Percentiles rank a stretch among this genome's conserved stretches.
Conservation (phyloP, 2,797 vertebrate genomes). For the Eidolon dupreanum region DNA sequence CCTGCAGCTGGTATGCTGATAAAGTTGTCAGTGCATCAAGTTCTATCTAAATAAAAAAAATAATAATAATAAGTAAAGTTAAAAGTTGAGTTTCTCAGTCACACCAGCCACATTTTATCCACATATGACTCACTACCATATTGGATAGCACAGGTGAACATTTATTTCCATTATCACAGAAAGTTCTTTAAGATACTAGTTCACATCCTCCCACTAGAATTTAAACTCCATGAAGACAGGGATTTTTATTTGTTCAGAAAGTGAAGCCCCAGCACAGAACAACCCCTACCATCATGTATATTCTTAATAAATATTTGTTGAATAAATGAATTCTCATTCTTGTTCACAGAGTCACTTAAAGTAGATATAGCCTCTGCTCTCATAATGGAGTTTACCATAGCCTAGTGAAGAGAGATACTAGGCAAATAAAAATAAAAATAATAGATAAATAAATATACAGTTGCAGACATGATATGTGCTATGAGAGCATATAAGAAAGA, state of each 20-base stretch:
- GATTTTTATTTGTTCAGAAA: not conserved
- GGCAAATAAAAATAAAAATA: not conserved
- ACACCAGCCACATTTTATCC: not conserved
- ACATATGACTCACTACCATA: not conserved
- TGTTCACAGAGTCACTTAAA: not conserved
- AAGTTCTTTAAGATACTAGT: not conserved
- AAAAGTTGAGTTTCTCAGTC: not conserved
- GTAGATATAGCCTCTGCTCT: not conserved
- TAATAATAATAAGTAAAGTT: not conserved
- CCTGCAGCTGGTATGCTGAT: slow-evolving; percentile 22
- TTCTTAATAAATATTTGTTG: not conserved
- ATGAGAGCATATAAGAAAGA: not conserved
- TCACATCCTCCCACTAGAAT: not conserved
- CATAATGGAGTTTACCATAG: not conserved
- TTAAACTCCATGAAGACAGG: not conserved
- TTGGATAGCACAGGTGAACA: not conserved
- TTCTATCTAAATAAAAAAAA: not conserved
- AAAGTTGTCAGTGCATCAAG: slow-evolving; percentile 28
- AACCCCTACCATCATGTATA: not conserved
- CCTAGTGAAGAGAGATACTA: not conserved
- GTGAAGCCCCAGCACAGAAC: not conserved
- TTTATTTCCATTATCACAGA: not conserved
- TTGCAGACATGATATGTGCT: not conserved
- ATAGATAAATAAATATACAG: not conserved
- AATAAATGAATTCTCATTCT: not conserved